Percentiles rank a stretch among this genome's conserved stretches.
Conservation (phyloP, 2,113 vertebrate species). For the Hiodon tergisus region DNA sequence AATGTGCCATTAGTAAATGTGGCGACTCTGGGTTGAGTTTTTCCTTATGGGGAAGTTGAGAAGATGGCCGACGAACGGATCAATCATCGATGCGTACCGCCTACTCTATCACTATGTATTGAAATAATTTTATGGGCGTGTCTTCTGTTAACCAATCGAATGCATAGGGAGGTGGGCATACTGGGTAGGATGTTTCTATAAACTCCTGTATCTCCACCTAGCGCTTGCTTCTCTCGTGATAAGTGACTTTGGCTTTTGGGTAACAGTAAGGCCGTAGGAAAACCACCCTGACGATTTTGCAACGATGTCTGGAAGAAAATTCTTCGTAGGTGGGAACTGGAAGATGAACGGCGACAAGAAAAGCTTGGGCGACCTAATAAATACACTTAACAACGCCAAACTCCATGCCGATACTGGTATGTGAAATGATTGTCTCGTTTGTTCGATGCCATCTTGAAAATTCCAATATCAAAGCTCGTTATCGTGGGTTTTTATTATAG, state of each 20-base stretch:
- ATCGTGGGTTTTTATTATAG: too few species aligned
- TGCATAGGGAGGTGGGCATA: not conserved
- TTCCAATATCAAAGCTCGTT: not conserved
- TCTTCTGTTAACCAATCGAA: conserved; percentile 1
- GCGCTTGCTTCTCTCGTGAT: not conserved
- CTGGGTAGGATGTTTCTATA: conserved; percentile 14
- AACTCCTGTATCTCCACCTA: not conserved
- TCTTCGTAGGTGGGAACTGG: conserved; percentile 97
- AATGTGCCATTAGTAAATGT: not conserved
- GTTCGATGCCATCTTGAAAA: not conserved
- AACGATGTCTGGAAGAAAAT: conserved; percentile 83
- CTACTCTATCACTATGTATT: not conserved
- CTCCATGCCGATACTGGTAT: conserved; percentile 81
- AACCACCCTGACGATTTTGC: not conserved
- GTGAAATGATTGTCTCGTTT: conserved; percentile 17
- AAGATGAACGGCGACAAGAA: conserved; percentile 97
- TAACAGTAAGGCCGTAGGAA: not conserved
- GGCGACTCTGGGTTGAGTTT: not conserved
- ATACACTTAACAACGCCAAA: conserved; percentile 74
- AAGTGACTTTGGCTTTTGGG: not conserved
- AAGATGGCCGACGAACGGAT: conserved; percentile 20
- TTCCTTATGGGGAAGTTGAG: not conserved
- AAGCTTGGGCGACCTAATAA: conserved; percentile 80
- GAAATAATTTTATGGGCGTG: conserved; percentile 21
- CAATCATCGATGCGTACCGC: not conserved